phyloP scores from a whole-genome alignment of 2,113 vertebrate species.

The Zootoca vivipara region DNA sequence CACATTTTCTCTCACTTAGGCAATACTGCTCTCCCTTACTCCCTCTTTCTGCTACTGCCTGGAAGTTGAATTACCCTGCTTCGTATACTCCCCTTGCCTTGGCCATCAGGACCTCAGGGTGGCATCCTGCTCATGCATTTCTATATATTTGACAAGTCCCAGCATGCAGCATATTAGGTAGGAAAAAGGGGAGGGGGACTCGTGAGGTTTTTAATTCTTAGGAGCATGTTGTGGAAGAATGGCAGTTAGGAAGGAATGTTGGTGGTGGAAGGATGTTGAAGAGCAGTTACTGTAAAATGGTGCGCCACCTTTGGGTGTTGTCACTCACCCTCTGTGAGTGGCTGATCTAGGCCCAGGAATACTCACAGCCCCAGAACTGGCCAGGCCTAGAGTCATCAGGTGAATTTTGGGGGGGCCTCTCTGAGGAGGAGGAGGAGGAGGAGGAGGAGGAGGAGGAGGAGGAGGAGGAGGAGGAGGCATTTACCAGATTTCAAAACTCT shows the following conservation, averaged over 20 bases:
- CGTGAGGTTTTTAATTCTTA: not conserved
- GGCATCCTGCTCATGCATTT: not conserved
- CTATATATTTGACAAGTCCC: not conserved
- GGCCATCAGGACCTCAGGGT: not conserved
- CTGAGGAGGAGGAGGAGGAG: not conserved
- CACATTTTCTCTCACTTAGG: not conserved
- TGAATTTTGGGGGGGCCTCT: not conserved
- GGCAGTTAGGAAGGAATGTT: too few relatives aligned
- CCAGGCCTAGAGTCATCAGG: too few relatives aligned
- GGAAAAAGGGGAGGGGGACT: too few relatives aligned
- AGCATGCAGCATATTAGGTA: not conserved
- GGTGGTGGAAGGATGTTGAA: too few relatives aligned
- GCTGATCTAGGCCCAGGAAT: not conserved
- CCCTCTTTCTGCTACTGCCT: not conserved
- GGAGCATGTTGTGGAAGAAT: not conserved
- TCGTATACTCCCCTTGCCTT: not conserved
- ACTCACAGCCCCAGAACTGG: not conserved
- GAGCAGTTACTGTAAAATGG: not conserved
- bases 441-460: too few relatives aligned
- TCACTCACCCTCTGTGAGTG: not conserved
- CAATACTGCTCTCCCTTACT: not conserved
- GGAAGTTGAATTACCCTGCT: slow-evolving; percentile 38
- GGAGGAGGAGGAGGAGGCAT: too few relatives aligned
- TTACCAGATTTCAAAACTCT: not conserved
- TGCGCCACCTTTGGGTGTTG: not conserved